These are phyloP conservation scores for Anableps anableps DNA, from an alignment of 2,797 vertebrate species.

Conservation along the genomic window DNA sequence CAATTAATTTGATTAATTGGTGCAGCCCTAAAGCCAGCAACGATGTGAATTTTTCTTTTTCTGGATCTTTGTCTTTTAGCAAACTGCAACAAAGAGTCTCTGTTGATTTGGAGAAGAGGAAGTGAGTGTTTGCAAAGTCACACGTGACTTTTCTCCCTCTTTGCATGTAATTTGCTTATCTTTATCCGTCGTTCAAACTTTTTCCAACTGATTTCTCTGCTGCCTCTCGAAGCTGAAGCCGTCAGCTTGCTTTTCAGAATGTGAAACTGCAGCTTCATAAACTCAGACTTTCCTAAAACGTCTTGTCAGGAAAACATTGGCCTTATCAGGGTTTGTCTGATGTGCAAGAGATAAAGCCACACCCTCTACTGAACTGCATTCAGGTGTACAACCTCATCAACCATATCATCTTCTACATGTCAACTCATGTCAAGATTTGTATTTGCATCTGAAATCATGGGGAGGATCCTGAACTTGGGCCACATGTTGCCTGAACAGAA, in stretches of 20 bases:
- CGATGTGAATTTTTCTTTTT: neutral
- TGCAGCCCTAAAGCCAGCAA: too few species aligned
- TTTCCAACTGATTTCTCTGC: neutral
- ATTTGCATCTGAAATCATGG: neutral
- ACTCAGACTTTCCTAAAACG: too few species aligned
- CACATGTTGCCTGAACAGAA: too few species aligned
- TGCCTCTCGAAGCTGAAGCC: neutral
- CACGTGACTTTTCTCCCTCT: conserved; percentile 36
- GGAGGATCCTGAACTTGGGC: neutral
- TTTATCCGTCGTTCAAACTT: neutral
- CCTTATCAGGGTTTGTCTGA: neutral
- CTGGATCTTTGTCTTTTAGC: neutral
- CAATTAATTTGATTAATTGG: too few species aligned
- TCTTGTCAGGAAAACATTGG: neutral
- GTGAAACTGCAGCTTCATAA: neutral
- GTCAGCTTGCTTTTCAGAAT: neutral
- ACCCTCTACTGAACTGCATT: conserved; percentile 20
- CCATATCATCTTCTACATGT: conserved; percentile 29
- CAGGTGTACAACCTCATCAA: conserved; percentile 17
- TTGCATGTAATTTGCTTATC: conserved; percentile 50
- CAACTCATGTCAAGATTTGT: conserved; percentile 21
- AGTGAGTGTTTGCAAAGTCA: conserved; percentile 22
- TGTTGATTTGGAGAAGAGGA: conserved; percentile 24
- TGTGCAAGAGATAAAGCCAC: conserved; percentile 3
- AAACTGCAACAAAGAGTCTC: conserved; percentile 1